Evolutionary conservation across 2,888 invertebrate genomes (phyloP), one percentile per base, ranked within the genome.

Genomic region (Lasioglossum zephyrum): DNA sequence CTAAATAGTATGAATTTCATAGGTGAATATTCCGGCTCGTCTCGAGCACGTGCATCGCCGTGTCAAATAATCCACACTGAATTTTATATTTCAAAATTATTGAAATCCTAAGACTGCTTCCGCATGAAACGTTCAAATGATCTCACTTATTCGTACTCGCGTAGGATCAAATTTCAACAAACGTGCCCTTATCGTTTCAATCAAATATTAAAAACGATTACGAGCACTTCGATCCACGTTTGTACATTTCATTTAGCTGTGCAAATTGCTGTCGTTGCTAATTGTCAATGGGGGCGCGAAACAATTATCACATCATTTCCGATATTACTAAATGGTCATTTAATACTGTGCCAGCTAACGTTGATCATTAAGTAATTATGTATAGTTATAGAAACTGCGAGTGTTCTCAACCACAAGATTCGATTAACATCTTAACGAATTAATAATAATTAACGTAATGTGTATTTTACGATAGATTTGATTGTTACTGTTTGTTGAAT

Each of bases 1-100:
- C 79, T 81, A 90, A 90, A 89, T 90, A 88, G 36, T 92, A 90
- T 89, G 77, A 63, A 72, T 73, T 44, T 77, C 63, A 77, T 73
- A n/a, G 31, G 18, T 3, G 22, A 63, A 63, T 36, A 18, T 63
- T 18, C 18, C 31, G 31, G 8, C 6, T 16, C 63, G 63, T 18
- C 16, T 31, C 31, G 31, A 18, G 18, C 18, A 63, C 63, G 31
- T 31, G 31, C 63, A 18, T 18, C 8, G 8, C 18, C 63, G 31
- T 8, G 16, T 63, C 63, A 18, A 63, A 8, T 36, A 18, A 31
- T 8, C 26, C 18, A 18, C 36, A 8, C 31, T 16, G 31, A 63
- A 63, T 63, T 63, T 18, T 63, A 36, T 36, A 63, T 63, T 63
- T 63, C 63, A 0, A 18, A 31, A 63, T 63, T 31, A 63, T 63